Evolutionary conservation across 2,888 invertebrate species (phyloP), one percentile per base, ranked within the genome.

Genomic region (Monoplex corrugatus): DNA sequence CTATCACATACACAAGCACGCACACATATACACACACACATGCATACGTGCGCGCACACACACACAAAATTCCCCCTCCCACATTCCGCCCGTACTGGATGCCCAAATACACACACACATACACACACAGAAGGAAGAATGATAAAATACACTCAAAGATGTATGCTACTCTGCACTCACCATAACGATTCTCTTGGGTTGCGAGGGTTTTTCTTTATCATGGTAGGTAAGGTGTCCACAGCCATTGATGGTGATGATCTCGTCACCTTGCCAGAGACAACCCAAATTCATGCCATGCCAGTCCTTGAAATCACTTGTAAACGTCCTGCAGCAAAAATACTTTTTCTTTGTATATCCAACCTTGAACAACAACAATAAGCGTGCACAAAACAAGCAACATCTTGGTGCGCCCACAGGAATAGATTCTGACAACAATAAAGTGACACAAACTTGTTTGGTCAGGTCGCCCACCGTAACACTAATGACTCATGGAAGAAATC

Each of bases 161-260:
- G n/a, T n/a, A n/a, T n/a, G 32, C 68, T 68, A 57, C 28, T 40
- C 44, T 38, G 40, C 38, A 88, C 90, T 90, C 95, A 97, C 97
- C 97, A 98, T 99, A 90, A 99, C 96, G 89, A 98, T 96, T 89
- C 97, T 97, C 84, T 97, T 95, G 0, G 99, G 98, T 94, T 97
- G 98, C 86, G 97, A 96, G 0, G 99, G 98, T 96, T 98, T 97
- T 92, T 98, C 97, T 13, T 98, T 97, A 96, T 99, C 98, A 93
- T 99, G 96, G 96, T 99, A 99, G 96, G 98, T 98, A 95, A 99
- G 98, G 95, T 98, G 98, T 0, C 99, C 99, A 92, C 98, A 98
- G n/a, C 99, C 97, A 0, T 99, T 99, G 2, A 99, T 98, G 0
- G 98, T 97, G 0, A 99, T 96, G 45, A 99, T 96, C 95, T 98